phyloP scores from a whole-genome alignment of 2,113 vertebrate species.

The Conger conger region DNA sequence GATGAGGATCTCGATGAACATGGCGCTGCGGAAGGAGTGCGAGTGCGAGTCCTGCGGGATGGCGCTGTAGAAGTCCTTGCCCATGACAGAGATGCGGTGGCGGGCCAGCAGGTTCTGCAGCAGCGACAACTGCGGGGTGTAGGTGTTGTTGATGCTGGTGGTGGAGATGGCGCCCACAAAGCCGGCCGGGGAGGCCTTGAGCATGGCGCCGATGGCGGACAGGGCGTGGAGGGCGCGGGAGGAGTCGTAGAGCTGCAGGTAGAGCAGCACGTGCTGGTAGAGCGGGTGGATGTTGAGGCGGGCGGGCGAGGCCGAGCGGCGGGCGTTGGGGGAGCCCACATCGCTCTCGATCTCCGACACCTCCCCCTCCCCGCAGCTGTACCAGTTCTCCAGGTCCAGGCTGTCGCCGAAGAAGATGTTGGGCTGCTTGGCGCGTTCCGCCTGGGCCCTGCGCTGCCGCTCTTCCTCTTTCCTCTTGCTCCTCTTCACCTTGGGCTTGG shows the following conservation, averaged over 20 bases:
- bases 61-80: conserved; percentile 96
- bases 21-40: conserved; percentile 93
- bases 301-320: conserved; percentile 67
- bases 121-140: conserved; percentile 91
- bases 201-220: conserved; percentile 89
- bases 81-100: conserved; percentile 96
- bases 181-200: conserved; percentile 85
- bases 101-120: conserved; percentile 95
- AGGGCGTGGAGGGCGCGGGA: conserved; percentile 92
- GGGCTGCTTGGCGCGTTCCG: conserved; percentile 81
- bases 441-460: conserved; percentile 80
- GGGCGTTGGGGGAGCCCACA: conserved; percentile 82
- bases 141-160: conserved; percentile 94
- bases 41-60: conserved; percentile 91
- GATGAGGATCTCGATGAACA: conserved; percentile 98
- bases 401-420: conserved; percentile 95
- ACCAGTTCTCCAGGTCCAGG: conserved; percentile 97
- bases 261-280: conserved; percentile 95
- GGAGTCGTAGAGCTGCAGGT: conserved; percentile 95
- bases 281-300: conserved; percentile 92
- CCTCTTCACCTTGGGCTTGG: conserved; percentile 94
- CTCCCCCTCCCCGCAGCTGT: conserved; percentile 96
- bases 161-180: conserved; percentile 97
- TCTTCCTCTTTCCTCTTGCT: conserved; percentile 87
- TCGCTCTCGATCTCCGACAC: conserved; percentile 98